Conservation (phyloP, 2,113 vertebrate species). For the Chionis minor region DNA sequence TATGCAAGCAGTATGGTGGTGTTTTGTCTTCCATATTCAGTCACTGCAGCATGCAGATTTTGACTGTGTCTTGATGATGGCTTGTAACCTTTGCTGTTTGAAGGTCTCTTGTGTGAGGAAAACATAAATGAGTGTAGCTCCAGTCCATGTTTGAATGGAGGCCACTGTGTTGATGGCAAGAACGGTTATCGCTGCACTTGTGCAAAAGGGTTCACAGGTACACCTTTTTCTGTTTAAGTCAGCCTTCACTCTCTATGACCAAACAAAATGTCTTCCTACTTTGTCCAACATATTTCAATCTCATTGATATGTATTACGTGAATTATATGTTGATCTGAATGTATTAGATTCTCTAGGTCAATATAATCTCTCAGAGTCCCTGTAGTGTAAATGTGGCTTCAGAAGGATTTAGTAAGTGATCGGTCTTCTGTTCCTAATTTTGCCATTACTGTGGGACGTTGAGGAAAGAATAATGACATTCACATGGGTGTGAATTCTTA, state of each 20-base stretch:
- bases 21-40: neutral
- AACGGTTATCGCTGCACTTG: constrained; percentile 87
- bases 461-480: neutral
- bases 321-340: neutral
- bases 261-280: neutral
- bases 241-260: neutral
- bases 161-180: constrained; percentile 84
- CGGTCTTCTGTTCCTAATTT: neutral
- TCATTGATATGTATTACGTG: neutral
- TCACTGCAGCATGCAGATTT: neutral
- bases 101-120: constrained; percentile 88
- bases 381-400: neutral
- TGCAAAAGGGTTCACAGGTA: constrained; percentile 86
- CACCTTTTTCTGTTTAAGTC: neutral
- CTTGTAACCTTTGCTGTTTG: constrained; percentile 18
- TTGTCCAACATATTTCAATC: neutral
- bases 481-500: neutral
- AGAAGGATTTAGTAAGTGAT: neutral
- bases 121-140: constrained; percentile 92
- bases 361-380: neutral
- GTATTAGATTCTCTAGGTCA: neutral
- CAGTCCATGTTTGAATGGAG: constrained; percentile 89
- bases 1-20: fast-evolving
- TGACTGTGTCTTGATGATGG: neutral
- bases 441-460: neutral